Conservation (phyloP, 1,140 invertebrate species). For the Phenacoccus solenopsis region DNA sequence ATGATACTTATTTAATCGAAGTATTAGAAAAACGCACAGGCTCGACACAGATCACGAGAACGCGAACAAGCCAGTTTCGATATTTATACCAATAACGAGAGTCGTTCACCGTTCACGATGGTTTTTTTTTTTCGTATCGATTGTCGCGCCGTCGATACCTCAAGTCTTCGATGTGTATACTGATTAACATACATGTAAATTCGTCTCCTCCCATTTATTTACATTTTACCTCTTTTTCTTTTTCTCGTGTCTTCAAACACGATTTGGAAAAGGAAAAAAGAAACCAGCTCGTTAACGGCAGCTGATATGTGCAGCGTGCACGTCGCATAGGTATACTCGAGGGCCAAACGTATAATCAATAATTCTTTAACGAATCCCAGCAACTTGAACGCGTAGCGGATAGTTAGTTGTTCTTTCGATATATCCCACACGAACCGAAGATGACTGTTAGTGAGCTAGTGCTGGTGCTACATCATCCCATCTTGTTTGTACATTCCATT, state of each 20-base stretch:
- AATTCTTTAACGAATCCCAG: conserved; percentile 6
- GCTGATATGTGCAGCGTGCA: not conserved
- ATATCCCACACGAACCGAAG: not conserved
- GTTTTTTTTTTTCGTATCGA: conserved; percentile 1
- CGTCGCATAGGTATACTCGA: not conserved
- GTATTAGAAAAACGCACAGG: not conserved
- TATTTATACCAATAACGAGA: not conserved
- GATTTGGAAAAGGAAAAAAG: not conserved
- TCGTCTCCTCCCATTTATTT: conserved; percentile 13
- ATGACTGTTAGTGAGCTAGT: not conserved
- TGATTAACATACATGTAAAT: conserved; percentile 13
- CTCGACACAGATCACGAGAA: not conserved
- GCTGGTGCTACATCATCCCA: not conserved
- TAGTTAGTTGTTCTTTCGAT: not conserved
- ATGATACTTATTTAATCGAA: no score
- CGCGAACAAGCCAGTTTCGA: not conserved
- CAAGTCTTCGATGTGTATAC: not conserved
- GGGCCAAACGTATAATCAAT: conserved; percentile 10
- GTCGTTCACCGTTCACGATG: not conserved
- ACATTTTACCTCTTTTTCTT: not conserved
- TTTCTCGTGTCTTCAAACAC: not conserved
- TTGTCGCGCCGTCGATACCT: conserved; percentile 4
- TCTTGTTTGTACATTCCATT: not conserved
- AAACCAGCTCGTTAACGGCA: not conserved
- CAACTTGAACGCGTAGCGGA: not conserved